Conservation (phyloP, 2,113 vertebrate species). For the Cyprinodon variegatus region DNA sequence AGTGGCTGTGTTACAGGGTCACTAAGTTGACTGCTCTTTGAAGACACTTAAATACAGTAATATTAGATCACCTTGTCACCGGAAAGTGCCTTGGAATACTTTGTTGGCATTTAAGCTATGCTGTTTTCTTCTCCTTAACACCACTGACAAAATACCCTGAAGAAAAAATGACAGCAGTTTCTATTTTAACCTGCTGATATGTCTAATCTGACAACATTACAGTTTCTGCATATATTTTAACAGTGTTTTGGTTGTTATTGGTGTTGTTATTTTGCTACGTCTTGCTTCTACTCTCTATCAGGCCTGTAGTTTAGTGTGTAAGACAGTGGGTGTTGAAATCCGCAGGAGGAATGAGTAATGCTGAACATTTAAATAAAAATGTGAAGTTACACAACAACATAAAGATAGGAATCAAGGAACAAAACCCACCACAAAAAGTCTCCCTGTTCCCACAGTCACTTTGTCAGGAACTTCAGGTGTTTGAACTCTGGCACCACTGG, state of each 20-base stretch:
- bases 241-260: not conserved
- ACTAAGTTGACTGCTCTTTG: slow-evolving; percentile 10
- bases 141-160: not conserved
- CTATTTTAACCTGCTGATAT: slow-evolving; percentile 3
- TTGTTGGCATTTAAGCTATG: slow-evolving; percentile 14
- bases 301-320: not conserved
- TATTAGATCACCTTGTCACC: slow-evolving; percentile 32
- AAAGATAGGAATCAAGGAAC: not conserved
- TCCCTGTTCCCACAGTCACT: not conserved
- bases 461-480: not conserved
- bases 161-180: not conserved
- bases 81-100: slow-evolving; percentile 14
- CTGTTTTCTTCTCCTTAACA: slow-evolving; percentile 25
- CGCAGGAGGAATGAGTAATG: not conserved
- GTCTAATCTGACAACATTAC: not conserved
- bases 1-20: not conserved
- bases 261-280: not conserved
- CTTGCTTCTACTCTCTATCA: not conserved
- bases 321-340: not conserved
- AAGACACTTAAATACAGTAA: slow-evolving; percentile 40
- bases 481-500: not conserved
- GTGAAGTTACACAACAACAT: not conserved
- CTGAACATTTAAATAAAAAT: not conserved
- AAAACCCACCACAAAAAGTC: not conserved
- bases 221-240: not conserved